Base-by-base conservation (phyloP, 1,140 invertebrate genomes). In the Diorhabda elongata region DNA sequence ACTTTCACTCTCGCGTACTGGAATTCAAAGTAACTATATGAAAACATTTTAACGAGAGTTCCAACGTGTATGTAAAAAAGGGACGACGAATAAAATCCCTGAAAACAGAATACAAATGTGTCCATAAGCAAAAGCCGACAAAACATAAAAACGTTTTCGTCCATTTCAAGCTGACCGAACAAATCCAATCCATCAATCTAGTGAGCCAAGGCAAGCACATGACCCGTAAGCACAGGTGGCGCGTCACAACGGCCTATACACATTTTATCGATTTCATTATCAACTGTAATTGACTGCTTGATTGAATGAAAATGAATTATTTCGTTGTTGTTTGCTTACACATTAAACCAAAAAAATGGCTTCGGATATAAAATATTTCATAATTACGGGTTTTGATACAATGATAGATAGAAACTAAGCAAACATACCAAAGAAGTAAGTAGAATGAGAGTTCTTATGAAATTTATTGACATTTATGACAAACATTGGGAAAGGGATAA, bases 121-220 rank as follows among this genome's bases (percentile, higher is more conserved):
- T 52, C 47, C 47, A 52, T 52, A 52, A 52, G n/a, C 47, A 52
- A 52, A 52, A 52, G 47, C 47, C 47, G 47, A 52, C 47, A 52
- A 52, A 52, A 52, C n/a, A 52, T 52, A 52, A 52, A 52, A 52
- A 52, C 47, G 47, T 52, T 52, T n/a, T 52, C 47, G 47, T 52
- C 47, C 47, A 52, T 52, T 52, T 52, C 47, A 52, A 52, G 47
- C 47, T 52, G 47, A 52, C 47, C 47, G 47, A 52, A 52, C 47
- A 52, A 52, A 52, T 52, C 47, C 47, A 52, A 52, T 52, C 47
- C 47, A 52, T 52, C 47, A 52, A 52, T 52, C 47, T 52, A 52
- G 47, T 52, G 47, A 52, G 47, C 47, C 47, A 52, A 52, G 47
- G 47, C 47, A 52, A n/a, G n/a, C 47, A 52, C 6, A 52, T 52